These are phyloP conservation scores for Heterotis niloticus DNA, from an alignment of 2,113 vertebrate genomes.

Conservation along the genomic window DNA sequence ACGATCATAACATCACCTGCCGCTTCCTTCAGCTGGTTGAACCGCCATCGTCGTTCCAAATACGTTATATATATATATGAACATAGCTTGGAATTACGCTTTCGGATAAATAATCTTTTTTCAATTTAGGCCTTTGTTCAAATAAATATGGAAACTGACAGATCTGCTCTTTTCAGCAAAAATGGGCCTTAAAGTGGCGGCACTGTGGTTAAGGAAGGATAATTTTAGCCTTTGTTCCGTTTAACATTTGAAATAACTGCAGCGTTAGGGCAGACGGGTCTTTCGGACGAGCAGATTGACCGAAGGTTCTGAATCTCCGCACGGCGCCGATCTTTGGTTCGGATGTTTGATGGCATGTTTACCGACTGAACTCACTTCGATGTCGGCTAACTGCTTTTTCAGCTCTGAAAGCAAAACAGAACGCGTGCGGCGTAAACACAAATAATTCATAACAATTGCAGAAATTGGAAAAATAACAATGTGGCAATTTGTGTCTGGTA, in stretches of 20 bases:
- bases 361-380: background rate
- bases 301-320: slow-evolving; percentile 5
- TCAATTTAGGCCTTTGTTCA: background rate
- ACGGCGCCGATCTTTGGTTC: background rate
- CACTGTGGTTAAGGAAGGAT: background rate
- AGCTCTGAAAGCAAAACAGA: too few relatives aligned
- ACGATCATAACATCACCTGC: background rate
- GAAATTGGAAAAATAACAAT: too few relatives aligned
- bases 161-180: background rate
- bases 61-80: background rate
- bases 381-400: too few relatives aligned
- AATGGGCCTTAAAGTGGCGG: background rate
- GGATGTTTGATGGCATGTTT: slow-evolving; percentile 14
- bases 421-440: too few relatives aligned
- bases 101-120: background rate
- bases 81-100: background rate
- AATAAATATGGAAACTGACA: background rate
- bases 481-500: background rate
- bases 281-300: background rate
- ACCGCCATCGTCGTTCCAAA: background rate
- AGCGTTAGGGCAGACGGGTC: background rate
- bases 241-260: background rate
- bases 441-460: too few relatives aligned
- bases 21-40: background rate
- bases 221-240: background rate